Percentiles rank a stretch among this genome's conserved stretches.
phyloP scores from a whole-genome alignment of 2,113 vertebrate genomes.

The Prunella himalayana region DNA sequence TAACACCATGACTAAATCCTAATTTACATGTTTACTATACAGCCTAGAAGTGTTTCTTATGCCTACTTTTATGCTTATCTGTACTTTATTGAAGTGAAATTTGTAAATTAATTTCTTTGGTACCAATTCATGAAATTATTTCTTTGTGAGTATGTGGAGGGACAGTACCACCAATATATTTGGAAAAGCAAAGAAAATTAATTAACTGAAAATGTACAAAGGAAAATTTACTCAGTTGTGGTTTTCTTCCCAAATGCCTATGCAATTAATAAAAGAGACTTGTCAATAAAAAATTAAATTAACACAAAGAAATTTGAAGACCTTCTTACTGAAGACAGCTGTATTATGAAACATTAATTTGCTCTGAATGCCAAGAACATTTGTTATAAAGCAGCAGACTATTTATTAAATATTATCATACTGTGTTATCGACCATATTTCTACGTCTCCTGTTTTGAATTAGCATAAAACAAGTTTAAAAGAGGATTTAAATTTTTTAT shows the following conservation, averaged over 20 bases:
- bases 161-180: background rate
- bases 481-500: background rate
- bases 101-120: background rate
- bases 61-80: background rate
- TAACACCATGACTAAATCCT: background rate
- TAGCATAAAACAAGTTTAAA: background rate
- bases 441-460: background rate
- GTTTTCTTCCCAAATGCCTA: background rate
- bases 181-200: background rate
- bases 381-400: background rate
- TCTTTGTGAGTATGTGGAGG: background rate
- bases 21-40: background rate
- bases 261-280: background rate
- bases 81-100: background rate
- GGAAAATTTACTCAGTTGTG: background rate
- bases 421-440: background rate
- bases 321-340: background rate
- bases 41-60: background rate
- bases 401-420: slow-evolving; percentile 9
- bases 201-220: background rate
- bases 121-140: background rate
- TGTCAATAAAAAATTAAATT: background rate
- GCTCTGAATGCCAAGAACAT: background rate
- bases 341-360: background rate
- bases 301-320: background rate